Base-by-base conservation (phyloP, 2,113 vertebrate species). In the Gymnogyps californianus region DNA sequence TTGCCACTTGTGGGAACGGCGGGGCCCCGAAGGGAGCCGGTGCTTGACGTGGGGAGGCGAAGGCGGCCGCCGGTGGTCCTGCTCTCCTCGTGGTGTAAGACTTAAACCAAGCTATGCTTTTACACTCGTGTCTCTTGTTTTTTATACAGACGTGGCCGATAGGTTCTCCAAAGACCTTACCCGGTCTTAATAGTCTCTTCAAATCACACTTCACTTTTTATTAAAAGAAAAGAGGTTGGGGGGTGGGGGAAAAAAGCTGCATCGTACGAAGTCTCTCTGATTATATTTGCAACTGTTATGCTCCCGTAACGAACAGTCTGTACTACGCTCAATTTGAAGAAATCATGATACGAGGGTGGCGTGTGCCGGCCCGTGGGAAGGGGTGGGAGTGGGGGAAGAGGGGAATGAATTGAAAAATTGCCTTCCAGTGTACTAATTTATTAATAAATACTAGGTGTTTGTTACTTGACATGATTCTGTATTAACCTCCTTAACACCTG, bases 391-490 rank as follows among this genome's bases (percentile, higher is more conserved):
- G 47, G 94, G 96, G 90, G 40, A 54, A 94, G 88, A 94, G 89
- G 97, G 96, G 47, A 93, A 92, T 83, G 89, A 97, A 96, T 89
- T 92, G 91, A 97, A 95, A 98, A 97, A 97, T 98, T 98, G 98
- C 98, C 98, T 98, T 98, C 98, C 93, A 96, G 94, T 98, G 96
- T 98, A 98, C 98, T 98, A 98, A 98, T 98, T 98, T 98, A 98
- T 98, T 98, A 98, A 98, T 98, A 98, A 98, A 98, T 97, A 97
- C 97, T 98, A 98, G 98, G 97, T 98, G 98, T 98, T 98, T 98
- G 97, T 98, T 98, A 98, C 95, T 95, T 96, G 96, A 97, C 94
- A 97, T 2, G 79, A 75, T 90, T 92, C 94, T 83, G 90, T 5
- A 38, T 97, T 95, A 94, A 94, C 67, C 78, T 96, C 80, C 78